phyloP scores from a whole-genome alignment of 2,797 vertebrate genomes.

The Acanthurus lineatus region DNA sequence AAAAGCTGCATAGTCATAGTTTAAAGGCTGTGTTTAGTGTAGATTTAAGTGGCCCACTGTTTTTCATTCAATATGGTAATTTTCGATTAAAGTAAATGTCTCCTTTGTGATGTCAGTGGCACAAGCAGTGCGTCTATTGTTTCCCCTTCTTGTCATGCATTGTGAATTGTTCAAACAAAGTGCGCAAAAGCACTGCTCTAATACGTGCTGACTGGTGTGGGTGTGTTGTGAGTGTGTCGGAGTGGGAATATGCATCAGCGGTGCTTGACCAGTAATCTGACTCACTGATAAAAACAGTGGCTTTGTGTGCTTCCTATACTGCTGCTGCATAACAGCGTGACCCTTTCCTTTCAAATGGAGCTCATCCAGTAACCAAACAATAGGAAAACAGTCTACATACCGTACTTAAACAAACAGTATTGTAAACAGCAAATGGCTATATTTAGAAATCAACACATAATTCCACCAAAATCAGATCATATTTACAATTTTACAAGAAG shows the following conservation, averaged over 20 bases:
- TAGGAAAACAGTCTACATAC: slow-evolving; percentile 21
- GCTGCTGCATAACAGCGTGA: slow-evolving; percentile 32
- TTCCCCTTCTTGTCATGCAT: slow-evolving; percentile 25
- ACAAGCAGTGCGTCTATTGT: neutral
- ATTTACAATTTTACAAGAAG: slow-evolving; percentile 84
- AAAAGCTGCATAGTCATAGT: neutral
- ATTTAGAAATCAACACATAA: slow-evolving; percentile 63
- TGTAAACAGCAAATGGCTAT: slow-evolving; percentile 67
- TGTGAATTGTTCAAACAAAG: slow-evolving; percentile 49
- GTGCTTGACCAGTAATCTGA: slow-evolving; percentile 55
- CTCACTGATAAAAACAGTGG: slow-evolving; percentile 45
- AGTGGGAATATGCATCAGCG: slow-evolving; percentile 62
- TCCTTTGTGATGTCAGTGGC: neutral
- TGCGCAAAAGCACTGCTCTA: slow-evolving; percentile 38
- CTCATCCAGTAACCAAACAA: slow-evolving; percentile 32
- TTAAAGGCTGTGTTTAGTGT: neutral
- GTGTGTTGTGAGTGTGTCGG: slow-evolving; percentile 55
- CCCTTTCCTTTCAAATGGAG: slow-evolving; percentile 32
- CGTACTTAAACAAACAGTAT: neutral
- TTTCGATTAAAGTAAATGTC: neutral
- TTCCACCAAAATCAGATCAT: slow-evolving; percentile 66
- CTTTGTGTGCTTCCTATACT: slow-evolving; percentile 18
- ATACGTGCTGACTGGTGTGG: slow-evolving; percentile 50
- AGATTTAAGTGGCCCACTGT: neutral
- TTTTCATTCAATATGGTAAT: neutral